Evolutionary conservation across 2,113 vertebrate genomes (phyloP).

Genomic region (Cathartes aura): DNA sequence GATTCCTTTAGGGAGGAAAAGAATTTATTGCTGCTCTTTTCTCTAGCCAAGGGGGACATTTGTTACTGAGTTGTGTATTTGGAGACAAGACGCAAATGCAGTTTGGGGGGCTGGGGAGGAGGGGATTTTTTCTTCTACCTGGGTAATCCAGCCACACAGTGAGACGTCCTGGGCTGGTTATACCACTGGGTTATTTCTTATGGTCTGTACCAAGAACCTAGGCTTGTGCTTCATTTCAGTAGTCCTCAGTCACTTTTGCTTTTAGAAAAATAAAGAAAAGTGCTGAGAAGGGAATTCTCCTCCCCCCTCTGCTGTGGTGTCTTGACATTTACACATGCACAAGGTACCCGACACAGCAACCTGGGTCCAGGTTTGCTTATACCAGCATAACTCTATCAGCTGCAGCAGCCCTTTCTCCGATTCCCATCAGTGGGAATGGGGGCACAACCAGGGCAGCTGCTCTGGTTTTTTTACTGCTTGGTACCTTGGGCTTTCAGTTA

Average conservation of each 20-base stretch:
- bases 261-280: not conserved
- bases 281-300: not conserved
- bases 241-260: not conserved
- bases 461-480: not conserved
- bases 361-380: not conserved
- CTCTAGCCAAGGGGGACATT: conserved; percentile 50
- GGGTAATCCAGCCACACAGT: not conserved
- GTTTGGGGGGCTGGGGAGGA: not conserved
- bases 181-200: not conserved
- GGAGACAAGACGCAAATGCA: not conserved
- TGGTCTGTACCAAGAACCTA: not conserved
- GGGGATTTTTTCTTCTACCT: conserved; percentile 10
- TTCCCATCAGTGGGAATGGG: not conserved
- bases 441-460: not conserved
- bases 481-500: not conserved
- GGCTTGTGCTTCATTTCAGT: not conserved
- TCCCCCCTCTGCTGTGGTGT: not conserved
- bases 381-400: not conserved
- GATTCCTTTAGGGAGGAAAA: conserved; percentile 63
- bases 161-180: not conserved
- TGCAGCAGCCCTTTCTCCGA: not conserved
- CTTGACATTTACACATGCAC: not conserved
- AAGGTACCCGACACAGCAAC: not conserved
- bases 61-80: conserved; percentile 50
- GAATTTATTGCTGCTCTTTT: conserved; percentile 64